Base-by-base conservation (phyloP, 2,888 invertebrate species). In the Lamproptera curius region DNA sequence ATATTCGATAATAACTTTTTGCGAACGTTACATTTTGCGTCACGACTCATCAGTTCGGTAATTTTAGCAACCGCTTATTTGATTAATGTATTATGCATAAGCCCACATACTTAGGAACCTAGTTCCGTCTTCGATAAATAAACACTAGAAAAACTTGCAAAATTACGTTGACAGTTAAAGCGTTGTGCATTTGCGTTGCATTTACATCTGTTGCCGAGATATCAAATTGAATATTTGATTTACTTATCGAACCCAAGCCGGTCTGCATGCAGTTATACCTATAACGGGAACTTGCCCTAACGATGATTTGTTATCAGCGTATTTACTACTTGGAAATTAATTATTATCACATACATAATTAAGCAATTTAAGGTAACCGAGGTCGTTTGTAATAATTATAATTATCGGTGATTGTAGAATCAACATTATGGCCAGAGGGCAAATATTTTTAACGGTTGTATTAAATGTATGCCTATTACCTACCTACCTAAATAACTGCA, bases 41-140 rank as follows among this genome's bases (percentile, higher is more conserved):
- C 57, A 59, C 58, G 59, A 53, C 59, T 58, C 51, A 67, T 62
- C 61, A 57, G 57, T 42, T 59, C 55, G 53, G 55, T 63, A 63
- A 65, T 63, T n/a, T 14, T 33, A 42, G 33, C 16, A 47, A 41
- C 13, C 28, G 31, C 55, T 55, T 53, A 58, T 48, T 45, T 31
- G 16, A 26, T 15, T 63, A 61, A 59, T 56, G 58, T 58, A 59
- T 60, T 54, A 56, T 55, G 52, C 52, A 58, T 57, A 53, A 52
- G 50, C 53, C 50, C 52, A 54, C 54, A 59, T 57, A 59, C 53
- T 50, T 55, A 54, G 52, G 39, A 56, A 51, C 50, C 48, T 51
- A 44, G 44, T 47, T 48, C 39, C 26, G 35, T 49, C 35, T 28
- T 48, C n/a, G n/a, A n/a, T n/a, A n/a, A n/a, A n/a, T n/a, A 34